A percentile compares a stretch with the other conserved stretches of the same genome.
phyloP scores from a whole-genome alignment of 2,797 vertebrate genomes.

The Phrynocephalus vlangalii region DNA sequence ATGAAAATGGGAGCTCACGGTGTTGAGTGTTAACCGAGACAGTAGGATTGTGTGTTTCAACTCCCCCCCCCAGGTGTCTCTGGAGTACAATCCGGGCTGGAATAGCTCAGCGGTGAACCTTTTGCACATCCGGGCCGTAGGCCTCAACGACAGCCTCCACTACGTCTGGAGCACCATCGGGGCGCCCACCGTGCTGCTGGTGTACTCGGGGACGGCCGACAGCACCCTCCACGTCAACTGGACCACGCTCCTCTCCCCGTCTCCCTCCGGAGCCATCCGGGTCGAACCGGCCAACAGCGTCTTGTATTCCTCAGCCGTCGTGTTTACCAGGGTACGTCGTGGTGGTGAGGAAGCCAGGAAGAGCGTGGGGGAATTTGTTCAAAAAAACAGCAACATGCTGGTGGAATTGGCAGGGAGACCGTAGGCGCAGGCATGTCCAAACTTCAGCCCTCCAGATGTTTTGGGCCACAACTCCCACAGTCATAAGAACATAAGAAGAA shows the following conservation, averaged over 20 bases:
- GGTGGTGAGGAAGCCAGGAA: not conserved
- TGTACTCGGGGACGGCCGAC: conserved; percentile 78
- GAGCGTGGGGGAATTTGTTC: not conserved
- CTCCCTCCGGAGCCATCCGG: conserved; percentile 74
- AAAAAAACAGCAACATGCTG: not conserved
- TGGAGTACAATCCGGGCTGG: conserved; percentile 81
- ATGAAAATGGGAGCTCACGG: no score
- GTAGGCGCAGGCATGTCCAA: no score
- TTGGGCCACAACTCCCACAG: no score
- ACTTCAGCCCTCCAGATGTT: no score
- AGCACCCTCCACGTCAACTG: conserved; percentile 85
- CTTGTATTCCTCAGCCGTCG: conserved; percentile 77
- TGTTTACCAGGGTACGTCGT: conserved; percentile 84
- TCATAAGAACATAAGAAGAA: no score
- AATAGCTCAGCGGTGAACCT: conserved; percentile 72
- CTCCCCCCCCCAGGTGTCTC: conserved; percentile 74
- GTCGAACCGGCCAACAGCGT: conserved; percentile 85
- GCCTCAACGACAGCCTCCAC: conserved; percentile 86
- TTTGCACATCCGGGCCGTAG: conserved; percentile 84
- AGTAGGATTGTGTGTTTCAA: no score
- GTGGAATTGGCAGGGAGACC: no score
- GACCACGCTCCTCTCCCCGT: conserved; percentile 74
- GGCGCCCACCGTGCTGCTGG: conserved; percentile 83
- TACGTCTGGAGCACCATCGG: conserved; percentile 86
- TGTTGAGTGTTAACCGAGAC: no score